Evolutionary conservation across 35 echinoderm and acorn worm genomes (phyloP), one percentile per base, ranked within the genome.

Genomic region (Apostichopus parvimensis): DNA sequence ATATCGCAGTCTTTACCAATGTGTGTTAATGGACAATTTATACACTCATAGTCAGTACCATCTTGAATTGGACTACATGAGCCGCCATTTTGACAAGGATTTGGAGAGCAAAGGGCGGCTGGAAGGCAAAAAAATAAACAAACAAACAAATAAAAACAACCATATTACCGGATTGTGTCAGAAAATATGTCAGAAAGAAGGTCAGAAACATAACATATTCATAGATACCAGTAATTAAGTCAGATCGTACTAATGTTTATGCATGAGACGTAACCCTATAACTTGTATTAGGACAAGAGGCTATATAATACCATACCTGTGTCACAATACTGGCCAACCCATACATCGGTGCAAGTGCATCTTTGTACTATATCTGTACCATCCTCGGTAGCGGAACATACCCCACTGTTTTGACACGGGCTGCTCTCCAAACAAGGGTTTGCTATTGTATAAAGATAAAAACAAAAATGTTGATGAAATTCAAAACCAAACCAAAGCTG

Each of bases 341-440:
- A 84, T 20, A 1, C 12, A 14, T n/a, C 17, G n/a, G 81, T 58
- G 10, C 81, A 84, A 15, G 24, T 84, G 23, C 81, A 84, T 8
- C 8, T 25, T 22, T 5, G 20, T 0, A 58, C 56, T 21, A 54
- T 55, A 6, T 21, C 54, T 55, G n/a, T 52, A 58, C 23, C 6
- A 4, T 10, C 9, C 52, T 20, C 15, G 0, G 8, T 59, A 20
- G 14, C 12, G 1, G 56, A 14, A 54, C 81, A 84, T 5, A 22
- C 81, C 9, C 81, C 81, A 56, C 17, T 58, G n/a, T 84, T 84
- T 59, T 84, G 81, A 84, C 81, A 84, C 1, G 81, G 53, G 55
- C 23, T 80, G 77, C 24, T 17, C 54, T 15, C 17, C 54, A 83
- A n/a, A 59, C 54, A 83, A 57, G 80, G 80, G 18, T 83, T 24